Conservation (phyloP, 2,888 invertebrate species). For the Caenorhabditis sp. region DNA sequence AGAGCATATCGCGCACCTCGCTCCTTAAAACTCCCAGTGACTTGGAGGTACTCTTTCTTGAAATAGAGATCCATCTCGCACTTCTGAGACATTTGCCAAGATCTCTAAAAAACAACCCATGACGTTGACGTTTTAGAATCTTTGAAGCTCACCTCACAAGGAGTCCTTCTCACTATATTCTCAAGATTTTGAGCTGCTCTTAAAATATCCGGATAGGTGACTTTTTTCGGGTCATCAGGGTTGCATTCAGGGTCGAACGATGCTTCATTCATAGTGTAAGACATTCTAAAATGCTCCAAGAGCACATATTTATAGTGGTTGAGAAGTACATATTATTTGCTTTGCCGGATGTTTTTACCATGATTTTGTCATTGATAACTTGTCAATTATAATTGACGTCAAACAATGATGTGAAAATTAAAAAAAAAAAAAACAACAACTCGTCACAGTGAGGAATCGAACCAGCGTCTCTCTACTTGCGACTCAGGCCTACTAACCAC, state of each 20-base stretch:
- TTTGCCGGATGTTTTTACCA: no score
- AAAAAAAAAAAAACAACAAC: no score
- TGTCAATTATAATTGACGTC: no score
- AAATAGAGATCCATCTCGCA: constrained; percentile 87
- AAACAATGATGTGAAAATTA: no score
- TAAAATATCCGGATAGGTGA: constrained; percentile 68
- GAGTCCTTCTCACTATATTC: constrained; percentile 83
- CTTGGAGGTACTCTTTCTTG: constrained; percentile 92
- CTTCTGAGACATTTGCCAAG: constrained; percentile 80
- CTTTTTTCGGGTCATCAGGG: constrained; percentile 60
- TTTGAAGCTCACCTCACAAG: constrained; percentile 84
- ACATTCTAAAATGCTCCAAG: no score
- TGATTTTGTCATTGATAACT: no score
- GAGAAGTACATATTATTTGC: no score
- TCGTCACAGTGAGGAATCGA: no score
- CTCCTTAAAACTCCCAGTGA: constrained; percentile 96
- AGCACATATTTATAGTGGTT: no score
- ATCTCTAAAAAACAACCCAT: constrained; percentile 83
- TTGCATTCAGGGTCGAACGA: constrained; percentile 64
- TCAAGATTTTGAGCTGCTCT: constrained; percentile 85
- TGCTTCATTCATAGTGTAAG: no score
- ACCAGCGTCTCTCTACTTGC: no score
- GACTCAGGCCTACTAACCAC: no score
- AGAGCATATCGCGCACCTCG: constrained; percentile 79
- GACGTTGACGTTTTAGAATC: neutral